Evolutionary conservation across 2,113 vertebrate genomes (phyloP), one percentile per base, ranked within the genome.

Genomic region (Neogobius melanostomus): DNA sequence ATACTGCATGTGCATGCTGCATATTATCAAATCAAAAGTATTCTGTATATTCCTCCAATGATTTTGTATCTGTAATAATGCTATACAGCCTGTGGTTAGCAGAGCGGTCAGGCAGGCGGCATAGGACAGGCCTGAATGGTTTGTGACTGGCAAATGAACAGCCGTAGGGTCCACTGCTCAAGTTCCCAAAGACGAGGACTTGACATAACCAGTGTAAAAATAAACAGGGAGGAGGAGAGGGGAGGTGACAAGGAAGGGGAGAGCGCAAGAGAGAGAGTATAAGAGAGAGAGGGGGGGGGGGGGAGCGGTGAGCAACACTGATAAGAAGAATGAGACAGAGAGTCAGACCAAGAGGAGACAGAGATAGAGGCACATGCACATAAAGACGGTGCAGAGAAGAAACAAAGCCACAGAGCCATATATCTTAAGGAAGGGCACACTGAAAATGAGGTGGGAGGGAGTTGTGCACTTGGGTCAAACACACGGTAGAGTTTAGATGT

Each of bases 121-220:
- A 72, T 83, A 11, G 73, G 74, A 54, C 72, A 68, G 76, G 60
- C 51, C 68, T 15, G 73, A 70, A 68, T 8, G 0, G 59, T 28
- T 51, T 6, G 61, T 77, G 84, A 83, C 69, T 36, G 80, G 68
- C 74, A 77, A 66, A 68, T 43, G n/a, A 81, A 75, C 76, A 72
- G 74, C 84, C 9, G 79, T 69, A 0, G 71, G 68, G 68, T 53
- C 65, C 12, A 28, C 6, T 16, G 82, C 28, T 75, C 80, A 17
- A 54, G 67, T 82, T 81, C 76, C 73, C n/a, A 57, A 72, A 16
- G 47, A 77, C 51, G 50, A 6, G 0, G n/a, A 45, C 44, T n/a
- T 59, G 15, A 56, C 46, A 75, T 15, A 61, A 60, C 64, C 10
- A 56, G 80, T 63, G 82, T 79, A 82, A 79, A 85, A 87, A 85